A percentile compares a stretch with the other conserved stretches of the same genome.
Evolutionary conservation across 1,140 invertebrate species (phyloP).

Genomic region (Eriocheir sinensis): DNA sequence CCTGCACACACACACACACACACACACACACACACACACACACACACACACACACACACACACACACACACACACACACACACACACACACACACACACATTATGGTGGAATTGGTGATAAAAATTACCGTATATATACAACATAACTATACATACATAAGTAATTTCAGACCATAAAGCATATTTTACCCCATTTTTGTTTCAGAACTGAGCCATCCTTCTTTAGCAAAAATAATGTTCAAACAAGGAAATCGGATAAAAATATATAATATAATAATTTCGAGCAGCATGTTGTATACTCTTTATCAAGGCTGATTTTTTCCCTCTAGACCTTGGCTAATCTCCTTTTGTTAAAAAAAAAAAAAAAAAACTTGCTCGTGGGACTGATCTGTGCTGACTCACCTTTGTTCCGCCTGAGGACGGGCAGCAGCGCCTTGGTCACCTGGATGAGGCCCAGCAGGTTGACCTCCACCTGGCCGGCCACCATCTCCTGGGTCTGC

Average conservation of each 20-base stretch:
- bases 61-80: too few species aligned
- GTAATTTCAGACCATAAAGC: background rate
- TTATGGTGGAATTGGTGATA: background rate
- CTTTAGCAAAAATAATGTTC: too few species aligned
- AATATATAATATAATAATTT: too few species aligned
- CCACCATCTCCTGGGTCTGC: conserved; percentile 59
- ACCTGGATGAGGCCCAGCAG: conserved; percentile 52
- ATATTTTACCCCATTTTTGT: too few species aligned
- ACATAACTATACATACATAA: background rate
- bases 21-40: background rate
- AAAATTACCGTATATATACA: background rate
- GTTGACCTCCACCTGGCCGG: conserved; percentile 52
- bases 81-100: conserved; percentile 41
- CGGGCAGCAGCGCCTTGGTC: conserved; percentile 46
- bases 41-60: background rate
- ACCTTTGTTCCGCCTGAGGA: conserved; percentile 69
- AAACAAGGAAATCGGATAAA: too few species aligned
- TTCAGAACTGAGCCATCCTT: too few species aligned
- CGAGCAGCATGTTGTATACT: too few species aligned
- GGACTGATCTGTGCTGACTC: background rate
- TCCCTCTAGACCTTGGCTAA: too few species aligned
- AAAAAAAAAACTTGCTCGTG: background rate
- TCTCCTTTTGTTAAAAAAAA: too few species aligned
- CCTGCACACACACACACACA: background rate
- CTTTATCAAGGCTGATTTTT: too few species aligned